Conservation (phyloP, 2,113 vertebrate genomes). For the Choloepus hoffmanni region DNA sequence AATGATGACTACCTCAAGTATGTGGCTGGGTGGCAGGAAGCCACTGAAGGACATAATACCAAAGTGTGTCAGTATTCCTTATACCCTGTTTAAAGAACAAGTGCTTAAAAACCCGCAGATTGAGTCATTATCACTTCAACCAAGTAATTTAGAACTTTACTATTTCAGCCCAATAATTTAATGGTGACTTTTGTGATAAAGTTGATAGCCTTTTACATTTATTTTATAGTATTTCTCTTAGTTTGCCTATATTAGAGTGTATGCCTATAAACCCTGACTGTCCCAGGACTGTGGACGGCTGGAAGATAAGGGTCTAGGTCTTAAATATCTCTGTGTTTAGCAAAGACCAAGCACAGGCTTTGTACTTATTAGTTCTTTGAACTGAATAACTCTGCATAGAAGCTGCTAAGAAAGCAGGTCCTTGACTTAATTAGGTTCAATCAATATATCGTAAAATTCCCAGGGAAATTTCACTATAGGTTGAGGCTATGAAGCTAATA, state of each 20-base stretch:
- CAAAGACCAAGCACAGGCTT: neutral
- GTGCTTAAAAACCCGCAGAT: neutral
- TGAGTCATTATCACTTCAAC: slow-evolving; percentile 8
- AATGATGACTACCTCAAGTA: neutral
- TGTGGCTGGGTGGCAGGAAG: neutral
- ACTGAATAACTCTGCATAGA: slow-evolving; percentile 32
- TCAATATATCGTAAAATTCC: slow-evolving; percentile 65
- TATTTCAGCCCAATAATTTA: slow-evolving; percentile 1
- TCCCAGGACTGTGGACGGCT: neutral
- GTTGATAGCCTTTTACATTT: neutral
- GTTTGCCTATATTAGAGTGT: neutral
- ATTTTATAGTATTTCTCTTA: neutral
- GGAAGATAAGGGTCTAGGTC: neutral
- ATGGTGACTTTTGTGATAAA: neutral
- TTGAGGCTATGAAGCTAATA: slow-evolving; percentile 37
- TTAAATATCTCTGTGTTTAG: slow-evolving; percentile 25
- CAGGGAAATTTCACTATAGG: slow-evolving; percentile 56
- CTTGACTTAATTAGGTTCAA: slow-evolving; percentile 65
- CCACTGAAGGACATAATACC: neutral
- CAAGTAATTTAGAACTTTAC: neutral
- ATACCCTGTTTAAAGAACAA: neutral
- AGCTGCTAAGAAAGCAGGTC: neutral
- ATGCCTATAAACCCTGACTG: neutral
- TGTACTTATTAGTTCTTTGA: slow-evolving; percentile 53
- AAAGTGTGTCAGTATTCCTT: neutral